Conservation (phyloP, 2,888 invertebrate species). For the Sarcophaga rosellei region DNA sequence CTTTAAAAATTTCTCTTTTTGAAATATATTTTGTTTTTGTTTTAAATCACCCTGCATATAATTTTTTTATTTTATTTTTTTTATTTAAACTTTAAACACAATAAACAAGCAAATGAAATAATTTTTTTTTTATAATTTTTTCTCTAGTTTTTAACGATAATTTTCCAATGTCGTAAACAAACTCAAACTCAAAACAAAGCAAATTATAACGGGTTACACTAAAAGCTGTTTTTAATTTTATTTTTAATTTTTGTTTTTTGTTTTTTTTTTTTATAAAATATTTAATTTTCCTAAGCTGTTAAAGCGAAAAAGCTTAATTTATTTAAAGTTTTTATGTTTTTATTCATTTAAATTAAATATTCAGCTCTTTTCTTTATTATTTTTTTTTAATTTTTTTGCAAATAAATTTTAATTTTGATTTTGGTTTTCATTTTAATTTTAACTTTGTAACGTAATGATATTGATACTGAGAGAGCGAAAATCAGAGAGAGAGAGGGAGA, state of each 20-base stretch:
- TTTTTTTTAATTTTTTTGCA: slow-evolving; percentile 44
- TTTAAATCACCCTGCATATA: slow-evolving; percentile 66
- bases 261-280: slow-evolving; percentile 1
- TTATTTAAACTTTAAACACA: slow-evolving; percentile 39
- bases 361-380: slow-evolving; percentile 63
- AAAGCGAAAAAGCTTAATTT: slow-evolving; percentile 50
- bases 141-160: slow-evolving; percentile 12
- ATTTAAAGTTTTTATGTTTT: slow-evolving; percentile 1
- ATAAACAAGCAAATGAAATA: slow-evolving; percentile 54
- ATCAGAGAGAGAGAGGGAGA: slow-evolving; percentile 48
- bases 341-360: slow-evolving; percentile 7
- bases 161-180: slow-evolving; percentile 61
- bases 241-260: too few relatives aligned
- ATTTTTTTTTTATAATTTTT: not conserved
- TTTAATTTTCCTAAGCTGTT: slow-evolving; percentile 32
- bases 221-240: slow-evolving; percentile 54
- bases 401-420: slow-evolving; percentile 22
- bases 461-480: slow-evolving; percentile 20
- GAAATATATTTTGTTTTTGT: too few relatives aligned
- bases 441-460: too few relatives aligned
- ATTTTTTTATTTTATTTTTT: slow-evolving; percentile 8
- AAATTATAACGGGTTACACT: slow-evolving; percentile 63
- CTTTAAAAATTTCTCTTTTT: too few relatives aligned
- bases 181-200: slow-evolving; percentile 65
- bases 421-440: not conserved